Conservation (phyloP, 2,888 invertebrate genomes). For the Leptura quadrifasciata region DNA sequence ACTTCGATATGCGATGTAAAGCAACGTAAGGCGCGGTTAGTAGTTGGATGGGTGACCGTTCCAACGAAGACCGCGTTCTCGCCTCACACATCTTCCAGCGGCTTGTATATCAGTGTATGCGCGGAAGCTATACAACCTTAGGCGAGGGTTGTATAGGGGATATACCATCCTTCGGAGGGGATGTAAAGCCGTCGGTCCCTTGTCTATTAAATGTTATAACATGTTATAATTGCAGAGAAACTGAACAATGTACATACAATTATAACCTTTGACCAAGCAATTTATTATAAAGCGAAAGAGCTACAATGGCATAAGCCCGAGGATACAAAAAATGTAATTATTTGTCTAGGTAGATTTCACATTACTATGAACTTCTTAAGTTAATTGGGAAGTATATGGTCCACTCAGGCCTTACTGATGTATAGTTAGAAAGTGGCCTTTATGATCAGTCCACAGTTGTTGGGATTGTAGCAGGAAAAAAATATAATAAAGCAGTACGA, state of each 20-base stretch:
- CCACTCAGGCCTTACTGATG: conserved; percentile 45
- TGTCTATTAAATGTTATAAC: no score
- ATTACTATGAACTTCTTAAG: conserved; percentile 50
- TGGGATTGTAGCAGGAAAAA: conserved; percentile 44
- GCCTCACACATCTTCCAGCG: no score
- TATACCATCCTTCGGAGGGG: no score
- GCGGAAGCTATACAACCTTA: no score
- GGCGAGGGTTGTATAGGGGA: no score
- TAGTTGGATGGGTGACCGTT: no score
- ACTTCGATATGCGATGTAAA: no score
- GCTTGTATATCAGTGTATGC: no score
- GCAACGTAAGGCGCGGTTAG: no score
- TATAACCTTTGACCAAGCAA: no score
- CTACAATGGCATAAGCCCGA: conserved; percentile 45
- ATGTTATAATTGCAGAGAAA: conserved; percentile 41
- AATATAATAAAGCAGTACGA: conserved; percentile 48
- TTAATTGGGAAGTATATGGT: conserved; percentile 51
- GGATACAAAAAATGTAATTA: conserved; percentile 30
- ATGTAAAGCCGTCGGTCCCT: no score
- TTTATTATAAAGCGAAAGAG: conserved; percentile 52
- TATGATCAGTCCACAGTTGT: conserved; percentile 44
- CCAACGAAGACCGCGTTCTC: no score
- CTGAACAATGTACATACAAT: conserved; percentile 37
- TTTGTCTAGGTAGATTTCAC: conserved; percentile 49
- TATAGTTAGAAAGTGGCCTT: conserved; percentile 53